phyloP scores from a whole-genome alignment of 2,888 invertebrate species.

The Drosophila mimetica region DNA sequence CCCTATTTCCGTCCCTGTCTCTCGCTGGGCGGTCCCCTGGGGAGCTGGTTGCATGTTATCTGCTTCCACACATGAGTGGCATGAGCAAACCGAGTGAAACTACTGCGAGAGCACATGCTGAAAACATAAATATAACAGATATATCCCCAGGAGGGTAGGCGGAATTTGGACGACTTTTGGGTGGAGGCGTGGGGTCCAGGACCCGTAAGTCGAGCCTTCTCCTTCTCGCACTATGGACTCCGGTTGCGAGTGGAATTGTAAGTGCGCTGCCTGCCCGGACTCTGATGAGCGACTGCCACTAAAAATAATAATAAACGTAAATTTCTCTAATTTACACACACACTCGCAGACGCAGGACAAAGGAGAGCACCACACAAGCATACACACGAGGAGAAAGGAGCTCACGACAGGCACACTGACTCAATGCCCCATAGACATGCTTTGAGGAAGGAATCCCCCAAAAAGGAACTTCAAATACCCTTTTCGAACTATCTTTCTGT shows the following conservation, averaged over 20 bases:
- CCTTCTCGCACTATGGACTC: slow-evolving; percentile 61
- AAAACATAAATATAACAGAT: slow-evolving; percentile 73
- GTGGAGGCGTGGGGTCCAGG: slow-evolving; percentile 15
- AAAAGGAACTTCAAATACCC: slow-evolving; percentile 2
- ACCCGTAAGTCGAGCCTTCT: slow-evolving; percentile 35
- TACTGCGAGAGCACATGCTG: slow-evolving; percentile 42
- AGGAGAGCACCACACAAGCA: neutral
- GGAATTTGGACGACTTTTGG: neutral
- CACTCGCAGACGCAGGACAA: slow-evolving; percentile 17
- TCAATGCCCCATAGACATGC: slow-evolving; percentile 27
- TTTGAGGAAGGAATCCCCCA: neutral
- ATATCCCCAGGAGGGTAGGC: slow-evolving; percentile 54
- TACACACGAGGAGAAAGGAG: neutral
- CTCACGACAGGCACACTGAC: slow-evolving; percentile 36
- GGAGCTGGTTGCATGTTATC: slow-evolving; percentile 62
- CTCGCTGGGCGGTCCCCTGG: slow-evolving; percentile 23
- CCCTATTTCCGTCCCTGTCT: slow-evolving; percentile 12
- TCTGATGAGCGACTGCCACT: slow-evolving; percentile 72
- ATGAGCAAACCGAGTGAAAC: slow-evolving; percentile 54
- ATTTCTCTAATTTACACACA: slow-evolving; percentile 68
- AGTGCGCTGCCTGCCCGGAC: slow-evolving; percentile 27
- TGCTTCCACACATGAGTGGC: slow-evolving; percentile 66
- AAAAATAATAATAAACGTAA: slow-evolving; percentile 81
- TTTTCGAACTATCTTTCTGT: too few species aligned
- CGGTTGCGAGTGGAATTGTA: slow-evolving; percentile 31